Evolutionary conservation across 2,888 invertebrate species (phyloP), one percentile per base, ranked within the genome.

Genomic region (Argyresthia goedartella): DNA sequence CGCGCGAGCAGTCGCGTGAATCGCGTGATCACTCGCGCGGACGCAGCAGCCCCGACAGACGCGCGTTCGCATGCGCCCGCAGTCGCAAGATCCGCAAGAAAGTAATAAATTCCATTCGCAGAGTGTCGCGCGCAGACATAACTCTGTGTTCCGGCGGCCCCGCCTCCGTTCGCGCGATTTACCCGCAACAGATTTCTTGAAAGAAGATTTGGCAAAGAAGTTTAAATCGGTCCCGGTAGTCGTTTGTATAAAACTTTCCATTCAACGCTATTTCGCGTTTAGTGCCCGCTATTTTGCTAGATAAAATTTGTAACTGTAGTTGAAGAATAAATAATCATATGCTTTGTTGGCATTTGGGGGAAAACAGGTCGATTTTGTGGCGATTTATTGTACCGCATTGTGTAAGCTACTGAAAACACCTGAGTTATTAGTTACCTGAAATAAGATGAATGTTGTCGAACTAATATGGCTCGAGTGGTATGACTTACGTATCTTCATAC

Each of bases 31-130:
- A 25, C 3, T 25, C 25, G 25, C n/a, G 25, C 8, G 35, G 34
- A 33, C 16, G n/a, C 33, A n/a, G 33, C 47, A 34, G 47, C 33
- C 34, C 11, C 34, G 34, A 8, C 16, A 42, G 25, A 4, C 25
- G 25, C 6, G 6, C 25, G 6, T 4, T 25, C 48, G 44, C 34
- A 51, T 47, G 47, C 16, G 9, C 43, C 42, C 11, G 49, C 41
- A 52, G 49, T 45, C 52, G 49, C 55, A 52, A 59, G 62, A 58
- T 64, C 66, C 68, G 72, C 70, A 71, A 67, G 69, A 65, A 63
- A 67, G 67, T 72, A 76, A 76, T 75, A 78, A 76, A 77, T 76
- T 76, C 69, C 73, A 75, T 76, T 68, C 71, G 70, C 71, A 63
- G 69, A 71, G 70, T 76, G 76, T 76, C 77, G 71, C 61, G 64